Percentiles rank a stretch among this genome's conserved stretches.
These are phyloP conservation scores for Torymus tubicola DNA, from an alignment of 2,888 invertebrate species.

Conservation along the genomic window DNA sequence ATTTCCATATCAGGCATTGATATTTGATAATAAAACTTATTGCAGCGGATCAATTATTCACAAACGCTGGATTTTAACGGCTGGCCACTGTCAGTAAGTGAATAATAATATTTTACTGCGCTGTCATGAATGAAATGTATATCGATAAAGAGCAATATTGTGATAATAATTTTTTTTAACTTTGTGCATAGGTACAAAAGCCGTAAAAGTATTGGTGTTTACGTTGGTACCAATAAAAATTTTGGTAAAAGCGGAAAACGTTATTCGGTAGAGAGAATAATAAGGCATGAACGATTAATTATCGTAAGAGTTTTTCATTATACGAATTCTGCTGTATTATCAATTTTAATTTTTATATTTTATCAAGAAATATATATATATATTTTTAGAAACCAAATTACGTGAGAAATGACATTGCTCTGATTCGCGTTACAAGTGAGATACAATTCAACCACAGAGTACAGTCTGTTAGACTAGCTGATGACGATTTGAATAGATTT, in stretches of 20 bases:
- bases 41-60: constrained; percentile 79
- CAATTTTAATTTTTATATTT: too few relatives aligned
- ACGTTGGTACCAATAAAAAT: too few relatives aligned
- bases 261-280: too few relatives aligned
- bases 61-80: constrained; percentile 77
- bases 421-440: constrained; percentile 55
- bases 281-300: too few relatives aligned
- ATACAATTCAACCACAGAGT: constrained; percentile 57
- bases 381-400: constrained; percentile 25
- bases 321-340: too few relatives aligned
- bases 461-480: constrained; percentile 55
- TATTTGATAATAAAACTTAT: constrained; percentile 75
- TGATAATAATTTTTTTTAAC: too few relatives aligned
- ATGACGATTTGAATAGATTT: constrained; percentile 19
- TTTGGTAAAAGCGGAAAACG: too few relatives aligned
- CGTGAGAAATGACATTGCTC: constrained; percentile 57
- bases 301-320: too few relatives aligned
- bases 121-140: too few relatives aligned
- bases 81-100: constrained; percentile 75
- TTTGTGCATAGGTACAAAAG: too few relatives aligned
- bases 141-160: too few relatives aligned
- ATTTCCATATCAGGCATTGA: constrained; percentile 77
- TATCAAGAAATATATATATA: background rate
- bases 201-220: too few relatives aligned
- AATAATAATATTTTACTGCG: background rate